Conservation (phyloP, 2,113 vertebrate genomes). For the Archilochus colubris region DNA sequence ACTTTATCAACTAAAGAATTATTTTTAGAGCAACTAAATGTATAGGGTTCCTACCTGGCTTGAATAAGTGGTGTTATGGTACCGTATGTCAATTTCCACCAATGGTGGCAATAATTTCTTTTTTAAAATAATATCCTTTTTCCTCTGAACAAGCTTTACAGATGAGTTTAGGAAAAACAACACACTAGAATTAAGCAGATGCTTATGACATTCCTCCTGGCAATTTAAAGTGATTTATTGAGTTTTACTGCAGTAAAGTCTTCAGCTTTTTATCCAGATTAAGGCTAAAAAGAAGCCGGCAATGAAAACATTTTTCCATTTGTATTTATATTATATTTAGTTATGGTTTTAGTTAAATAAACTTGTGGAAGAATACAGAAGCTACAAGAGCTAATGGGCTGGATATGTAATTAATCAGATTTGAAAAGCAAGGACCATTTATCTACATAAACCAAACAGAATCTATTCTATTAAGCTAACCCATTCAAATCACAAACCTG, state of each 20-base stretch:
- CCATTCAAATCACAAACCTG: slow-evolving; percentile 68
- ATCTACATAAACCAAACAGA: slow-evolving; percentile 35
- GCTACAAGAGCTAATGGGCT: slow-evolving; percentile 7
- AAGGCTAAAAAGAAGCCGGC: slow-evolving; percentile 41
- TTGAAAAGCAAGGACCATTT: slow-evolving; percentile 14
- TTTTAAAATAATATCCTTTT: neutral
- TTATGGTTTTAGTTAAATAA: slow-evolving; percentile 48
- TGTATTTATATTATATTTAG: slow-evolving; percentile 18
- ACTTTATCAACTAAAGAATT: neutral
- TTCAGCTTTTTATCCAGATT: slow-evolving; percentile 63
- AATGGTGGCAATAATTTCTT: neutral
- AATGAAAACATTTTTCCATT: slow-evolving; percentile 36
- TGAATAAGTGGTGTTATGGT: neutral
- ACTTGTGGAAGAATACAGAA: slow-evolving; percentile 5
- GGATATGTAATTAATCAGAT: slow-evolving; percentile 18
- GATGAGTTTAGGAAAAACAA: neutral
- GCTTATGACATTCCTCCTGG: slow-evolving; percentile 48
- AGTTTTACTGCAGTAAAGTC: slow-evolving; percentile 33
- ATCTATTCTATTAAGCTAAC: slow-evolving; percentile 57
- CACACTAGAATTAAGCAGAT: slow-evolving; percentile 40
- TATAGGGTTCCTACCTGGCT: neutral
- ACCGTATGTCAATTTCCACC: neutral
- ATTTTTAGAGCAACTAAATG: neutral
- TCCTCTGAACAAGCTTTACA: neutral
- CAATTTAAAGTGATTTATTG: slow-evolving; percentile 45